Evolutionary conservation across 2,113 vertebrate species (phyloP), one percentile per base, ranked within the genome.

Genomic region (Romanogobio albipinnatus): DNA sequence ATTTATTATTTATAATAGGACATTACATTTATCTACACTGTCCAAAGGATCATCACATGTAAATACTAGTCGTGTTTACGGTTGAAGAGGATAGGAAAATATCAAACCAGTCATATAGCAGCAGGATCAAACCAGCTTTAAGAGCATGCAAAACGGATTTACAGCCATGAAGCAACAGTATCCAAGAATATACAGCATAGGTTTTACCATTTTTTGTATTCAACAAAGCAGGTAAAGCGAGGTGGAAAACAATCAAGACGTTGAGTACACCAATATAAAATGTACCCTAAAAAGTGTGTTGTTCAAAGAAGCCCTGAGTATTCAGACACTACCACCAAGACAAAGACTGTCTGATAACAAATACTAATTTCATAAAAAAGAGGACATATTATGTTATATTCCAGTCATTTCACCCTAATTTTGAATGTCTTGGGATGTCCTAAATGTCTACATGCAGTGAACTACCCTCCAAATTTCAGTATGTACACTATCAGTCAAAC

Each of bases 101-200:
- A 17, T 79, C 24, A 56, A 53, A 74, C 22, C 19, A 43, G 68
- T 73, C 47, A 26, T 24, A 24, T 5, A 29, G 11, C 47, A 26
- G 7, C 47, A 26, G 17, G 15, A 36, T 51, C 73, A 75, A 53
- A n/a, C 76, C 33, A 36, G 59, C 56, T 78, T 59, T 78, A 43
- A 24, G 13, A 61, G 76, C 39, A 64, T 11, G 77, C 77, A 80
- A 22, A 61, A 78, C 22, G 45, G n/a, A 19, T 80, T 80, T 47
- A 17, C 59, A 80, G 77, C 77, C 77, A 29, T 47, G n/a, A 78
- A 80, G 58, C 39, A 47, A 17, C 76, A 59, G 47, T 17, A 19
- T 9, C 22, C 15, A 5, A 47, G 7, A 19, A 9, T 64, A 79
- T 43, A 43, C 13, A 8, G 8, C n/a, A n/a, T 6, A 29, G 9